These are phyloP conservation scores for Tupaia tana DNA, from an alignment of 2,113 vertebrate species.

Conservation along the genomic window DNA sequence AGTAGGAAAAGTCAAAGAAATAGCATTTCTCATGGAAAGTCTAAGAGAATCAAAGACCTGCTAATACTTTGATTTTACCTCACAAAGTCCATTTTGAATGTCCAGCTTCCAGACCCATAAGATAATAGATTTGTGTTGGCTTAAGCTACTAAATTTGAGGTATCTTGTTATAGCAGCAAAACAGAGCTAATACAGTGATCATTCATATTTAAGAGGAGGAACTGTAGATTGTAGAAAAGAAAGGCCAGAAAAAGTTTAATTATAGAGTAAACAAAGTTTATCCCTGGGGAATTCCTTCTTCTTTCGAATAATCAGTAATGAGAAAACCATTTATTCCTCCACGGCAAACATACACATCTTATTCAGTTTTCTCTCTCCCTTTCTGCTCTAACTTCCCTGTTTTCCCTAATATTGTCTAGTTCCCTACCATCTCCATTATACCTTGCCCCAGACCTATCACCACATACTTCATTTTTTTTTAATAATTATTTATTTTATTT, in stretches of 20 bases:
- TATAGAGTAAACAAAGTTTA: neutral
- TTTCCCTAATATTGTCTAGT: neutral
- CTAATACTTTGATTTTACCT: neutral
- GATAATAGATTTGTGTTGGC: neutral
- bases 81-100: neutral
- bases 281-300: neutral
- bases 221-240: neutral
- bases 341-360: neutral
- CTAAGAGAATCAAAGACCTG: neutral
- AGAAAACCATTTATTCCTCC: neutral
- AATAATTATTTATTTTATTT: too few species aligned
- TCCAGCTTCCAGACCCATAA: neutral
- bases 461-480: neutral
- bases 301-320: neutral
- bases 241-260: neutral
- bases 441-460: neutral
- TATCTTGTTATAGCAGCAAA: neutral
- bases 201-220: neutral
- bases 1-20: neutral
- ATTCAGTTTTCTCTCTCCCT: neutral
- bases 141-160: neutral
- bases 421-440: neutral
- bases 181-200: neutral
- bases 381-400: neutral
- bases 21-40: neutral